Conservation (phyloP, 23 tunicate genomes). For the Ciona savignyi region DNA sequence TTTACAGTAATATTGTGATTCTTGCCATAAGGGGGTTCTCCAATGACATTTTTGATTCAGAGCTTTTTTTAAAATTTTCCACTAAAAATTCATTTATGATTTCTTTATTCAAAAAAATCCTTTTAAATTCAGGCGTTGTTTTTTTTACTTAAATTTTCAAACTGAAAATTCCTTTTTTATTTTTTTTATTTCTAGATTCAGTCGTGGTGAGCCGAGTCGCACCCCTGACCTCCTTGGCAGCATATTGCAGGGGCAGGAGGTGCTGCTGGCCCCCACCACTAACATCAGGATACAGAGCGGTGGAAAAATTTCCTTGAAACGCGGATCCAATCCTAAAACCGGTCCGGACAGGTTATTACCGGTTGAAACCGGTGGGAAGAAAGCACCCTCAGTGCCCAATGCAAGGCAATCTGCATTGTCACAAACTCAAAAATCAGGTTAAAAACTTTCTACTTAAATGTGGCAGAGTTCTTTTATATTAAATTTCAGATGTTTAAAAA, state of each 20-base stretch:
- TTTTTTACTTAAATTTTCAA: no score
- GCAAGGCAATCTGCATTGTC: constrained; percentile 3
- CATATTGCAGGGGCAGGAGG: constrained; percentile 50
- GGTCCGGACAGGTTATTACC: not conserved
- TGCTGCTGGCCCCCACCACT: constrained; percentile 53
- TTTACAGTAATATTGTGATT: not conserved
- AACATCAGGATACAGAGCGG: constrained; percentile 31
- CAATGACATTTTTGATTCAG: no score
- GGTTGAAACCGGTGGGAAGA: not conserved
- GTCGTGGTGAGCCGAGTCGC: constrained; percentile 35
- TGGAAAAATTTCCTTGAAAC: constrained; percentile 29
- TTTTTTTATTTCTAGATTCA: no score
- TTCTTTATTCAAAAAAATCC: no score
- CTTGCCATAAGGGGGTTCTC: not conserved
- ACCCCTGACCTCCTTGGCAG: constrained; percentile 56
- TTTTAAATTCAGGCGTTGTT: no score
- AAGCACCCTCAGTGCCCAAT: not conserved
- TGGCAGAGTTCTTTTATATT: no score
- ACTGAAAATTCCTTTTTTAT: no score
- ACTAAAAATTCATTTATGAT: no score
- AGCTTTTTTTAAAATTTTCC: no score
- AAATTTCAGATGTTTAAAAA: no score
- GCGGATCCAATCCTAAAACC: no score
- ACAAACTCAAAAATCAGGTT: not conserved
- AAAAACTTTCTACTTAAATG: no score